Evolutionary conservation across 2,888 invertebrate genomes (phyloP).

Genomic region (Parnassius apollo): DNA sequence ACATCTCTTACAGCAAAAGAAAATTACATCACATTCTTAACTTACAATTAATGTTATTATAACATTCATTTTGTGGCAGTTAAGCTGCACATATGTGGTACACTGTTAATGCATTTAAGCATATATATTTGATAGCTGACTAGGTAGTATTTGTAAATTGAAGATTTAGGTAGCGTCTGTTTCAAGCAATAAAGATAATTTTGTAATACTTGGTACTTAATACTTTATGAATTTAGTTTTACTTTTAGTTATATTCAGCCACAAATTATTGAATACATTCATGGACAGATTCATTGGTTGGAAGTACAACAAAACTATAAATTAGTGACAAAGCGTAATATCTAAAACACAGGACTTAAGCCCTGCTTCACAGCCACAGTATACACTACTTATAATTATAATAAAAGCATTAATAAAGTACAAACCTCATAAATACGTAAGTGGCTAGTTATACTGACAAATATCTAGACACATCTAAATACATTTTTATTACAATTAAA

Average conservation of each 20-base stretch:
- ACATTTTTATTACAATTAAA: conserved; percentile 35
- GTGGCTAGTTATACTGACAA: conserved; percentile 56
- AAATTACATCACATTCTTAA: conserved; percentile 29
- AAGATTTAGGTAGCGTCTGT: conserved; percentile 39
- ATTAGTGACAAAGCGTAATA: conserved; percentile 75
- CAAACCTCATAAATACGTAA: conserved; percentile 53
- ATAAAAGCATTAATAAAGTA: conserved; percentile 71
- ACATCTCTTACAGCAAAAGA: conserved; percentile 29
- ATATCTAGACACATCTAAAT: conserved; percentile 56
- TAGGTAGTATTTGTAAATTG: conserved; percentile 51
- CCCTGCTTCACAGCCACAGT: conserved; percentile 77
- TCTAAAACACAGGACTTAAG: conserved; percentile 58
- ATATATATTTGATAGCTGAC: conserved; percentile 53
- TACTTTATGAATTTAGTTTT: conserved; percentile 23
- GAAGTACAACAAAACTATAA: conserved; percentile 49
- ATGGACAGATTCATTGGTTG: conserved; percentile 25
- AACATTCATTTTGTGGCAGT: conserved; percentile 31
- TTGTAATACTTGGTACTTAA: conserved; percentile 27
- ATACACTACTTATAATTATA: conserved; percentile 70
- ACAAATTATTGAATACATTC: conserved; percentile 6
- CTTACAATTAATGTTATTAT: conserved; percentile 27
- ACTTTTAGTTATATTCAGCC: conserved; percentile 10
- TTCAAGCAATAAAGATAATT: conserved; percentile 46
- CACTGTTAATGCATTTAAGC: conserved; percentile 30
- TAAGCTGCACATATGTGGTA: not conserved